Conservation (phyloP, 2,113 vertebrate species). For the Alethe diademata region DNA sequence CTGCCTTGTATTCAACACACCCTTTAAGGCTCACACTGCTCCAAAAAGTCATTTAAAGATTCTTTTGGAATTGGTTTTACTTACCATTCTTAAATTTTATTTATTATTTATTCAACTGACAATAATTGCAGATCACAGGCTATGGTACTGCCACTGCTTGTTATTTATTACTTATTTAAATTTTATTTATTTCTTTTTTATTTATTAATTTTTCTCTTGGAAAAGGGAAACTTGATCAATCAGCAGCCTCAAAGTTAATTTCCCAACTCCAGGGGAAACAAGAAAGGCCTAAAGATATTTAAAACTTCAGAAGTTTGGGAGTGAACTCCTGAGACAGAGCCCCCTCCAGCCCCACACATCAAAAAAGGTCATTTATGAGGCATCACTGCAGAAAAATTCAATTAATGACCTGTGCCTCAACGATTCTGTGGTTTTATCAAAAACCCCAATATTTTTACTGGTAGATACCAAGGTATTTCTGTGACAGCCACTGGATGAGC, state of each 20-base stretch:
- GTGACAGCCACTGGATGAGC: background rate
- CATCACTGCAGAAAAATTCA: rapidly evolving
- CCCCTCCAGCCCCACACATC: background rate
- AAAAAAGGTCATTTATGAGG: background rate
- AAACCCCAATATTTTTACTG: background rate
- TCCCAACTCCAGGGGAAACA: background rate
- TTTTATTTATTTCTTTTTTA: no score
- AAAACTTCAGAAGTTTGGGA: background rate
- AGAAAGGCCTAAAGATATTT: background rate
- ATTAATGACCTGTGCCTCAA: background rate
- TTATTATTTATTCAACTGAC: background rate
- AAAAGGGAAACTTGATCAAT: background rate
- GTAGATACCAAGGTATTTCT: background rate
- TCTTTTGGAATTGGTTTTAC: background rate
- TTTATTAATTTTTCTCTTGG: background rate
- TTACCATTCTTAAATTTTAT: background rate
- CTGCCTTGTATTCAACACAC: background rate
- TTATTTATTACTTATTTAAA: background rate
- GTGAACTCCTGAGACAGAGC: background rate
- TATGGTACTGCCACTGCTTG: rapidly evolving
- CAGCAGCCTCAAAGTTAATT: background rate
- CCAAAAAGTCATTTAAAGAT: background rate
- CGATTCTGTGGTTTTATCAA: background rate
- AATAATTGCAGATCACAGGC: background rate
- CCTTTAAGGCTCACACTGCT: background rate